Percentiles rank a stretch among this genome's conserved stretches.
Conservation (phyloP, 2,113 vertebrate species). For the Lepus timidus region DNA sequence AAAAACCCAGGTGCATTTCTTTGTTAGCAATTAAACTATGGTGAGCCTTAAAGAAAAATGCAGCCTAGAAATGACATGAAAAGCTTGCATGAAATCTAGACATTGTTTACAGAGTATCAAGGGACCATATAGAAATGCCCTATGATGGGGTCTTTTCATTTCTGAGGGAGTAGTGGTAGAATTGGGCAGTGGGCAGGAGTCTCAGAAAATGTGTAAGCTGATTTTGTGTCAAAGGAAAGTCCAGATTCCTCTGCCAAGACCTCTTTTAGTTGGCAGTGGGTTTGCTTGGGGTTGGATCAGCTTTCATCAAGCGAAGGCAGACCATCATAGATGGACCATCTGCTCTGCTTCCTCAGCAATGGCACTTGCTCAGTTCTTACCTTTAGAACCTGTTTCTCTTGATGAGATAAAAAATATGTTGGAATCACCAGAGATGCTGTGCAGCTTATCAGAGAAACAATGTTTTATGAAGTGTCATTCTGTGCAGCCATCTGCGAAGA, state of each 20-base stretch:
- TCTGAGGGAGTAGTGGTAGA: not conserved
- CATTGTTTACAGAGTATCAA: not conserved
- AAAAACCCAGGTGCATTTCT: not conserved
- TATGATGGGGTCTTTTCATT: not conserved
- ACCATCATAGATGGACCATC: constrained; percentile 65
- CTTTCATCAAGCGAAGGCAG: constrained; percentile 43
- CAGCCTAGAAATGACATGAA: not conserved
- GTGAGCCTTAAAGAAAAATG: not conserved
- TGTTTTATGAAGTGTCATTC: constrained; percentile 16
- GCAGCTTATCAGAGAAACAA: constrained; percentile 55
- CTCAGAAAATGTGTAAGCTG: not conserved
- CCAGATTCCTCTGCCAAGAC: constrained; percentile 15
- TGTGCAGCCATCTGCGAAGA: constrained; percentile 41
- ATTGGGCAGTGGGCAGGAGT: not conserved
- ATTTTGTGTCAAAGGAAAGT: constrained; percentile 36
- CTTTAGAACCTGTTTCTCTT: constrained; percentile 75
- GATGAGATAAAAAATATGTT: constrained; percentile 76
- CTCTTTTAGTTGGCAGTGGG: constrained; percentile 67
- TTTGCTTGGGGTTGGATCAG: constrained; percentile 29
- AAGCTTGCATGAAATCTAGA: not conserved
- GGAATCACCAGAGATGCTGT: constrained; percentile 41
- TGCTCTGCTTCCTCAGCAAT: constrained; percentile 62
- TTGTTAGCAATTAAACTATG: not conserved
- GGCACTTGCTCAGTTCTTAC: constrained; percentile 74
- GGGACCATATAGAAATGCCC: not conserved